Conservation (phyloP, 2,888 invertebrate genomes). For the Gari tellinella region DNA sequence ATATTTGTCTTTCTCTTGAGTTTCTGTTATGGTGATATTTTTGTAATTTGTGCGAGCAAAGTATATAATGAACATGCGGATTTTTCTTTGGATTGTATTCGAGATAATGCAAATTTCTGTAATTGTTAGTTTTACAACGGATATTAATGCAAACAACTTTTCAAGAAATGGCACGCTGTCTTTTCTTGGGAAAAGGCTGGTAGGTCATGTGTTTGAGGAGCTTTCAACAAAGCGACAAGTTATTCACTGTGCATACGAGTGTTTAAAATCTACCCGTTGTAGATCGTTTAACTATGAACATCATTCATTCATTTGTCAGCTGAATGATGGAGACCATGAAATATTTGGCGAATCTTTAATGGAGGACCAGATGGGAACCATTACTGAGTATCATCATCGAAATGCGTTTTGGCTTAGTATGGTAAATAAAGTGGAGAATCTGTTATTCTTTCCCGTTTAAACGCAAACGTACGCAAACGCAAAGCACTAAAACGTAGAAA, state of each 20-base stretch:
- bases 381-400: slow-evolving; percentile 68
- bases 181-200: slow-evolving; percentile 58
- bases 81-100: too few species aligned
- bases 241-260: slow-evolving; percentile 78
- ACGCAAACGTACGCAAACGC: too few species aligned
- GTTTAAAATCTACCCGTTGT: slow-evolving; percentile 69
- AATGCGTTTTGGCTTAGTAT: slow-evolving; percentile 71
- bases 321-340: slow-evolving; percentile 73
- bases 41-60: too few species aligned
- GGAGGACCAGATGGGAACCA: slow-evolving; percentile 26
- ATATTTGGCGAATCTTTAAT: slow-evolving; percentile 55
- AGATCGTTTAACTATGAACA: slow-evolving; percentile 75
- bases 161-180: slow-evolving; percentile 49
- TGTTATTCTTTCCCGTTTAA: too few species aligned
- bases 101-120: too few species aligned
- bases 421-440: too few species aligned
- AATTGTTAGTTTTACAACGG: neutral
- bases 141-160: slow-evolving; percentile 55
- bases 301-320: slow-evolving; percentile 64
- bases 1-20: too few species aligned
- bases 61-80: too few species aligned
- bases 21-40: too few species aligned
- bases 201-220: slow-evolving; percentile 61
- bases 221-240: slow-evolving; percentile 64
- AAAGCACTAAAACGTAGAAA: too few species aligned